A percentile compares a stretch with the other conserved stretches of the same genome.
These are phyloP conservation scores for Salminus brasiliensis DNA, from an alignment of 2,113 vertebrate genomes.

Conservation along the genomic window DNA sequence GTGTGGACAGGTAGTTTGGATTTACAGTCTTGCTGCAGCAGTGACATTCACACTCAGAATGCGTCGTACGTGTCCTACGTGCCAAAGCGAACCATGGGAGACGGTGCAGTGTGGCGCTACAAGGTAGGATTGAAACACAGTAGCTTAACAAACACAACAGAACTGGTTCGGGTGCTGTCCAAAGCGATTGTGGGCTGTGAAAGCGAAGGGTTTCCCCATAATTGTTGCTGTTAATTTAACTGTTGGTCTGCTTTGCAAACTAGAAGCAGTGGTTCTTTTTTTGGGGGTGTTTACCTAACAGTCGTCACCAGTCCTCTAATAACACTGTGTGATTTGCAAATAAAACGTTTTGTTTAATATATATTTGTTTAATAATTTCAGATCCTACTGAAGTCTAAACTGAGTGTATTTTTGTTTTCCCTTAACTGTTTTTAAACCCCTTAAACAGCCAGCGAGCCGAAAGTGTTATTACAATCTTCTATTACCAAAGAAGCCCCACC, in stretches of 20 bases:
- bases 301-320: too few relatives aligned
- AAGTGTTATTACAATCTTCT: too few relatives aligned
- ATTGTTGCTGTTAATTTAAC: neutral
- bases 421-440: too few relatives aligned
- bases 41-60: slow-evolving; percentile 60
- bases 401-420: too few relatives aligned
- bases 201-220: neutral
- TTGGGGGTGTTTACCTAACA: too few relatives aligned
- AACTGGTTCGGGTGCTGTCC: neutral
- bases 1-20: slow-evolving; percentile 25
- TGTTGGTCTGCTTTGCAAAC: neutral
- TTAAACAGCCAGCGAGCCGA: too few relatives aligned
- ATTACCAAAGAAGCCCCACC: too few relatives aligned
- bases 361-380: too few relatives aligned
- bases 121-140: slow-evolving; percentile 64
- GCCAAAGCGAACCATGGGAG: slow-evolving; percentile 69
- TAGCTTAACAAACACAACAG: neutral
- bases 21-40: slow-evolving; percentile 12
- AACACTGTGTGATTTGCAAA: too few relatives aligned
- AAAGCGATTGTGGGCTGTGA: too few relatives aligned
- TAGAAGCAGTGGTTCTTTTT: neutral
- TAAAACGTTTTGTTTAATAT: too few relatives aligned
- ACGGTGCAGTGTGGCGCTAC: slow-evolving; percentile 70
- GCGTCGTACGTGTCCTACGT: slow-evolving; percentile 60
- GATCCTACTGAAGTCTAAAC: too few relatives aligned